phyloP scores from a whole-genome alignment of 1,140 invertebrate species.

The Cotesia chilonis region DNA sequence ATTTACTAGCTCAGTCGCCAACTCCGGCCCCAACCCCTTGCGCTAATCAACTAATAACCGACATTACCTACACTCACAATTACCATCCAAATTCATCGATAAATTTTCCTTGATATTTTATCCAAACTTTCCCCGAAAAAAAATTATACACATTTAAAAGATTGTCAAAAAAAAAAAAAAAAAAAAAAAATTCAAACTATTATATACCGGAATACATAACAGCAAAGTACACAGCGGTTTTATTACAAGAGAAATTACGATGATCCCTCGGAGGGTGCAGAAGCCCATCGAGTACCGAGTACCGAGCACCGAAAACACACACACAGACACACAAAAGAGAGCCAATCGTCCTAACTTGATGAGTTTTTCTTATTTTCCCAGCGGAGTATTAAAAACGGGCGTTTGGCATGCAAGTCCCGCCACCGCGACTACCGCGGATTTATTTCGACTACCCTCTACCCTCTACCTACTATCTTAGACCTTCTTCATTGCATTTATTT shows the following conservation, averaged over 20 bases:
- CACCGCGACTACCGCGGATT: slow-evolving; percentile 44
- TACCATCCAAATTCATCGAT: too few relatives aligned
- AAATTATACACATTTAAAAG: too few relatives aligned
- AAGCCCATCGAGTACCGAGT: background rate
- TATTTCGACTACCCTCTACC: slow-evolving; percentile 49
- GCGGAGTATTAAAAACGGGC: slow-evolving; percentile 57
- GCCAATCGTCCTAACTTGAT: slow-evolving; percentile 56
- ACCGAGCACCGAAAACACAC: background rate
- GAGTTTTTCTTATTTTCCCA: slow-evolving; percentile 60
- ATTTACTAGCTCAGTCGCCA: too few relatives aligned
- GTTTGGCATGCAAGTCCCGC: slow-evolving; percentile 53
- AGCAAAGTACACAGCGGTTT: too few relatives aligned
- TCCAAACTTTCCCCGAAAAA: too few relatives aligned
- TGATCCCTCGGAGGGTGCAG: slow-evolving; percentile 7
- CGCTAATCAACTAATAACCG: too few relatives aligned
- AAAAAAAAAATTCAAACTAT: background rate
- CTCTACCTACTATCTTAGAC: background rate
- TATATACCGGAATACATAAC: too few relatives aligned
- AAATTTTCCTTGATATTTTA: too few relatives aligned
- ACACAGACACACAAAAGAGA: slow-evolving; percentile 42
- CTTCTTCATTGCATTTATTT: background rate
- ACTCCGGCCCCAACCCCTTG: too few relatives aligned
- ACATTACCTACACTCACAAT: too few relatives aligned
- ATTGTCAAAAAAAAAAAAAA: too few relatives aligned
- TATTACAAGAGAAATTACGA: too few relatives aligned